These are phyloP conservation scores for Tetragnatha versicolor DNA, from an alignment of 1,140 invertebrate genomes.

Conservation along the genomic window DNA sequence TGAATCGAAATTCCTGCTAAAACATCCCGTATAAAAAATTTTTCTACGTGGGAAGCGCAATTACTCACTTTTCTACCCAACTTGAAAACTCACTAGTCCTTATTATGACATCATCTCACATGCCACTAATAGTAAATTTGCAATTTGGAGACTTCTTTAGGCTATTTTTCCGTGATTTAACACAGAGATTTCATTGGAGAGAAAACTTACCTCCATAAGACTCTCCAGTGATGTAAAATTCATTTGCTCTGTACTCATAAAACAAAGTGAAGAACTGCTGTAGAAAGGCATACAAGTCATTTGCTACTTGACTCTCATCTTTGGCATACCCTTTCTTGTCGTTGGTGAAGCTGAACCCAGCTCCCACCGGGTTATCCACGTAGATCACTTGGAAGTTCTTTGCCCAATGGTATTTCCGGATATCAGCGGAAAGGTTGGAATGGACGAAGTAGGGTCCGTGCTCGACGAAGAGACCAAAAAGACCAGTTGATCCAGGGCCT, in stretches of 20 bases:
- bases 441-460: slow-evolving; percentile 76
- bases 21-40: too few species aligned
- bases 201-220: slow-evolving; percentile 58
- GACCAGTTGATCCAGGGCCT: slow-evolving; percentile 78
- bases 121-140: too few species aligned
- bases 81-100: too few species aligned
- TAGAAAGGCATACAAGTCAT: slow-evolving; percentile 57
- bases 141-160: too few species aligned
- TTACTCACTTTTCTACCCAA: too few species aligned
- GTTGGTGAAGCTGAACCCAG: slow-evolving; percentile 63
- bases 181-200: too few species aligned
- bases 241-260: slow-evolving; percentile 55
- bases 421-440: slow-evolving; percentile 68
- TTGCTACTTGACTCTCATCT: slow-evolving; percentile 54
- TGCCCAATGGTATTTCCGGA: slow-evolving; percentile 77
- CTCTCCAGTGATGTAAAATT: slow-evolving; percentile 60
- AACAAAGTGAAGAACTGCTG: slow-evolving; percentile 59
- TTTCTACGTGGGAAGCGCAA: too few species aligned
- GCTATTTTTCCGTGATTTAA: too few species aligned
- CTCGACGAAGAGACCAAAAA: slow-evolving; percentile 82
- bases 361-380: slow-evolving; percentile 87
- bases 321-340: slow-evolving; percentile 54
- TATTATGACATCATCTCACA: too few species aligned
- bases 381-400: slow-evolving; percentile 79
- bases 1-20: too few species aligned